Percentiles rank a stretch among this genome's conserved stretches.
phyloP scores from a whole-genome alignment of 2,797 vertebrate genomes.

The Momotus momota region DNA sequence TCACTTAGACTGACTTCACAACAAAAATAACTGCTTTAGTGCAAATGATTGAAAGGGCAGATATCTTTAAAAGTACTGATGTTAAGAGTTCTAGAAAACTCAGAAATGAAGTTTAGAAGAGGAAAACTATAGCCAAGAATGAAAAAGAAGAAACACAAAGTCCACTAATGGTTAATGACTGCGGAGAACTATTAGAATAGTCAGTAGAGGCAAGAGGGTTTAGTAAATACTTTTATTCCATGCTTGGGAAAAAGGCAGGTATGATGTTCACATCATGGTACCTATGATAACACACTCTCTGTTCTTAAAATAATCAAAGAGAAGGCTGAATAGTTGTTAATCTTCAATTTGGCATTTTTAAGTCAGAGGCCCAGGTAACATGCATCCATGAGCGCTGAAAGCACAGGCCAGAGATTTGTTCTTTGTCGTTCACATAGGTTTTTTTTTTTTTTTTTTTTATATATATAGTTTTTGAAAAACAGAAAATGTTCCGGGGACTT shows the following conservation, averaged over 20 bases:
- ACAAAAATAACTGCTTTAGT: not conserved
- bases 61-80: not conserved
- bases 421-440: not conserved
- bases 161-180: not conserved
- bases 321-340: not conserved
- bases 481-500: not conserved
- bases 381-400: not conserved
- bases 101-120: not conserved
- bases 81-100: not conserved
- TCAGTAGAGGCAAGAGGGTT: not conserved
- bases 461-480: slow-evolving; percentile 14
- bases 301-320: not conserved
- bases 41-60: not conserved
- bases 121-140: not conserved
- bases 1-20: slow-evolving; percentile 3
- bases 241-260: slow-evolving; percentile 41
- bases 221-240: slow-evolving; percentile 36
- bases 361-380: not conserved
- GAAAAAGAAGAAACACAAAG: not conserved
- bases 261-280: not conserved
- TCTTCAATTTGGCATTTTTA: not conserved
- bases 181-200: not conserved
- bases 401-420: not conserved
- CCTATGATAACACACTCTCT: not conserved
- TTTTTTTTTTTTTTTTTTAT: not conserved